Percentiles rank a stretch among this genome's conserved stretches.
These are phyloP conservation scores for Dreissena rostriformis DNA, from an alignment of 1,140 invertebrate genomes.

Conservation along the genomic window DNA sequence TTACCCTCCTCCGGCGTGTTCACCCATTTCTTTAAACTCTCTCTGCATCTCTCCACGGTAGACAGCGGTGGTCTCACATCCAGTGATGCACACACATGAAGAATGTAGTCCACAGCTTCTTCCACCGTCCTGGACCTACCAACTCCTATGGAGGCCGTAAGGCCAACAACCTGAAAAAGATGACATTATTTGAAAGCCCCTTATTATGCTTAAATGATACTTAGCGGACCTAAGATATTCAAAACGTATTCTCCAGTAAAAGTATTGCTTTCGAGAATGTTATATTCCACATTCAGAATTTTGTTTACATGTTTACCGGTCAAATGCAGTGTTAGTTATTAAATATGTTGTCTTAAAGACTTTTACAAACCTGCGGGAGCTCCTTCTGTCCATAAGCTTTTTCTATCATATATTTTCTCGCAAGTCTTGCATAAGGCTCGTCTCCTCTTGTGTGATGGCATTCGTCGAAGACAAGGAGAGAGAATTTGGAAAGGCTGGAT, in stretches of 20 bases:
- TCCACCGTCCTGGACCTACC: slow-evolving; percentile 69
- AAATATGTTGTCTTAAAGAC: no score
- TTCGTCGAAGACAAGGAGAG: slow-evolving; percentile 79
- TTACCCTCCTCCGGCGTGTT: slow-evolving; percentile 69
- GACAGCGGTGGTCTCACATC: slow-evolving; percentile 65
- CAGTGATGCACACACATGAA: slow-evolving; percentile 74
- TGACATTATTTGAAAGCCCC: no score
- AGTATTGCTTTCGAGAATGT: no score
- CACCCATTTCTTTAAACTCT: slow-evolving; percentile 66
- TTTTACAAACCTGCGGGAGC: slow-evolving; percentile 65
- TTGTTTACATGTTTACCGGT: no score
- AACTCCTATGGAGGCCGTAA: slow-evolving; percentile 78
- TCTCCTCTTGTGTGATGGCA: slow-evolving; percentile 79
- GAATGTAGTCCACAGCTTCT: slow-evolving; percentile 70
- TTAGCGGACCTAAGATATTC: no score
- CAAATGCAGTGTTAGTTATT: no score
- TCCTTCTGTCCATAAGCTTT: slow-evolving; percentile 50
- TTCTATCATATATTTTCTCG: slow-evolving; percentile 70
- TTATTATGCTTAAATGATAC: no score
- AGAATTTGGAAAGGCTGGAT: slow-evolving; percentile 58
- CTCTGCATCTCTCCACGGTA: slow-evolving; percentile 64
- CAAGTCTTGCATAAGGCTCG: slow-evolving; percentile 77
- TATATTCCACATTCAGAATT: no score
- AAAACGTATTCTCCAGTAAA: no score
- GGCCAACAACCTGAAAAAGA: slow-evolving; percentile 71